Percentiles rank a stretch among this genome's conserved stretches.
phyloP scores from a whole-genome alignment of 1,140 invertebrate species.

The Micrasema longulum region DNA sequence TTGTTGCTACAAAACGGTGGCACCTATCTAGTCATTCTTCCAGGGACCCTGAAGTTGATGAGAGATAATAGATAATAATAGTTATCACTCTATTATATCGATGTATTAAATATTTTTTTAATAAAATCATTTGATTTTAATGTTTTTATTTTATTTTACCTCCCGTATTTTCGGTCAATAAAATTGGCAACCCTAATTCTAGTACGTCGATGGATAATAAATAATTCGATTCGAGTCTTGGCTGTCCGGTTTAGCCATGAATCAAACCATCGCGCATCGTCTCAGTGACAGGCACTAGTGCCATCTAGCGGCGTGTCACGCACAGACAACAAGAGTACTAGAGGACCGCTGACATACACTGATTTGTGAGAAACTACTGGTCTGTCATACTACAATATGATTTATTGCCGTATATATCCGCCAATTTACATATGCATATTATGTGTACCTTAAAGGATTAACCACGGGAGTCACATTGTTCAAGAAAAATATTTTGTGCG shows the following conservation, averaged over 20 bases:
- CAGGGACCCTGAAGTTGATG: too few species aligned
- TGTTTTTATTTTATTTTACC: too few species aligned
- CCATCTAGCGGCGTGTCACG: constrained; percentile 38
- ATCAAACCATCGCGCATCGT: constrained; percentile 40
- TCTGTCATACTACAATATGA: constrained; percentile 18
- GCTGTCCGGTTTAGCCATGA: constrained; percentile 32
- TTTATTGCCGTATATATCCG: constrained; percentile 6
- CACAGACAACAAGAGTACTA: constrained; percentile 28
- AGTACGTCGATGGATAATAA: background rate
- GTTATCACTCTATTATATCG: too few species aligned
- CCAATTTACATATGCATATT: background rate
- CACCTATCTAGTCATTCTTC: too few species aligned
- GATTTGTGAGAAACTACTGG: constrained; percentile 27
- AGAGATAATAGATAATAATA: too few species aligned
- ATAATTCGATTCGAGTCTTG: constrained; percentile 5
- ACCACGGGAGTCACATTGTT: background rate
- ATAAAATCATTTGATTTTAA: too few species aligned
- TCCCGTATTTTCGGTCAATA: too few species aligned
- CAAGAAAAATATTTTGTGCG: background rate
- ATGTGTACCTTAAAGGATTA: too few species aligned
- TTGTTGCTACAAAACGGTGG: too few species aligned
- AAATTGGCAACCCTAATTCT: too few species aligned
- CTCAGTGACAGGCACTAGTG: constrained; percentile 28
- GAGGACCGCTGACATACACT: constrained; percentile 19
- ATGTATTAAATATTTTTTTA: too few species aligned